A percentile compares a stretch with the other conserved stretches of the same genome.
These are phyloP conservation scores for Globicephala melas DNA, from an alignment of 2,113 vertebrate species.

Conservation along the genomic window DNA sequence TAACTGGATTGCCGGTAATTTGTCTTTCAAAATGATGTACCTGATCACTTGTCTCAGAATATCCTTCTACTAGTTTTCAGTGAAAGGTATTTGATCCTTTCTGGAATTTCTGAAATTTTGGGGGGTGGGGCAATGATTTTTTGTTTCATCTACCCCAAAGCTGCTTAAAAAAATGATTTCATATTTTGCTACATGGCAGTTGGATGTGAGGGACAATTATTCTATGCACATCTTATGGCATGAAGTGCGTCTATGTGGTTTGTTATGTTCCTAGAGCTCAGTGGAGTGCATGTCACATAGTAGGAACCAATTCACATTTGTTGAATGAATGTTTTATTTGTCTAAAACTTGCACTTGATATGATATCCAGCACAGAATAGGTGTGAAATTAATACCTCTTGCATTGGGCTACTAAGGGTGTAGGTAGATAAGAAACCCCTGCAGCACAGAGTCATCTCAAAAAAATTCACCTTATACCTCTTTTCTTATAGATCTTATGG, in stretches of 20 bases:
- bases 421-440: neutral
- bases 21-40: slow-evolving; percentile 69
- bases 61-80: slow-evolving; percentile 21
- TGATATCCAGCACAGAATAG: neutral
- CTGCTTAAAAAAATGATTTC: neutral
- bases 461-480: neutral
- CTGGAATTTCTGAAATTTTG: neutral
- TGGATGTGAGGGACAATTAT: neutral
- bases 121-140: neutral
- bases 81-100: neutral
- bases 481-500: neutral
- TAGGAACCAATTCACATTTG: neutral
- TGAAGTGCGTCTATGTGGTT: accelerated
- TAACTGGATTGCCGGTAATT: slow-evolving; percentile 78
- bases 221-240: neutral
- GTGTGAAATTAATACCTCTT: neutral
- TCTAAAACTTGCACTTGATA: neutral
- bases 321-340: neutral
- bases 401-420: neutral
- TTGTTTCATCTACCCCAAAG: neutral
- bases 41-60: slow-evolving; percentile 35
- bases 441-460: neutral
- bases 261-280: neutral
- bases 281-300: neutral
- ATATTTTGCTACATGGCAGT: neutral